Base-by-base conservation (phyloP, 2,113 vertebrate species). In the Delphinus delphis region DNA sequence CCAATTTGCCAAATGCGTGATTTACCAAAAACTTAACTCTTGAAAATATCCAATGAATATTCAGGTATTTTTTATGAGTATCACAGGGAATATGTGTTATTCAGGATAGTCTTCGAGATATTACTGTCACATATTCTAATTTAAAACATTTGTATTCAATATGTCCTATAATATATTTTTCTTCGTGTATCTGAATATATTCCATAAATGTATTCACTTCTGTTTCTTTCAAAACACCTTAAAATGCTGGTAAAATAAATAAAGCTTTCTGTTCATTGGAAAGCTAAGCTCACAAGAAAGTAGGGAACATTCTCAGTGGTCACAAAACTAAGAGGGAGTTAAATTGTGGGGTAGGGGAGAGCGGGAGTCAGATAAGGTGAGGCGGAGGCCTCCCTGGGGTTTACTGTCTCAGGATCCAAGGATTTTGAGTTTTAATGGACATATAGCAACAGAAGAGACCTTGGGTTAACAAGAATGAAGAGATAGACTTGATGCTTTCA, bases 201-300 rank as follows among this genome's bases (percentile, higher is more conserved):
- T 65, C 55, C 44, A 63, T 44, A 81, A 53, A 71, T 80, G 6
- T 62, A 80, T 65, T 84, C n/a, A 84, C 8, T 44, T 47, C 36
- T 77, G 20, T 86, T 86, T 86, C 53, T 86, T 80, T 79, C 62
- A 90, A 68, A 90, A 95, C 70, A 85, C 13, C 18, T 85, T 38
- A 14, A 84, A 58, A 68, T 84, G 12, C 8, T 76, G 60, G 36
- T 77, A 80, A 95, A 90, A 76, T 25, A 80, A 87, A 62, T 53
- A 60, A 73, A 80, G 8, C 21, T 81, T 87, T 65, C 12, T 68
- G 50, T 76, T 88, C 18, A 63, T 74, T 76, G 50, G 25, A 96
- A 41, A 82, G 47, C 20, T 82, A 68, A 88, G 47, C 31, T 82
- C 33, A 82, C 26, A 88, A 88, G 31, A 82, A 87, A 31, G 23